Percentiles rank a stretch among this genome's conserved stretches.
Evolutionary conservation across 1,140 invertebrate species (phyloP).

Genomic region (Saxidomus purpurata): DNA sequence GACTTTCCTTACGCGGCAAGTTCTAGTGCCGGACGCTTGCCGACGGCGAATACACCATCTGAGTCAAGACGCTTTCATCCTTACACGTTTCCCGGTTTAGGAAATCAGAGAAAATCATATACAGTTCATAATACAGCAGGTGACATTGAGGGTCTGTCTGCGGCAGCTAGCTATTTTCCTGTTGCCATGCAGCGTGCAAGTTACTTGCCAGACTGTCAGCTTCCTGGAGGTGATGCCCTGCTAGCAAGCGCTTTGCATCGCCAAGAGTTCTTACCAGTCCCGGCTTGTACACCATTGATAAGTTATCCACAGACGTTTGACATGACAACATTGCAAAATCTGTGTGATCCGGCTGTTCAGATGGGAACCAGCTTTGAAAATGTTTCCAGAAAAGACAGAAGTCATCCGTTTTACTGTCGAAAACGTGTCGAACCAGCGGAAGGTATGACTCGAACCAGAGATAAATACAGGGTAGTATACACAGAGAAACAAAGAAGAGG

Average conservation of each 20-base stretch:
- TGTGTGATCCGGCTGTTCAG: not conserved
- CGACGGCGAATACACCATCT: not conserved
- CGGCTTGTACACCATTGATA: not conserved
- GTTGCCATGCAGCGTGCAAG: not conserved
- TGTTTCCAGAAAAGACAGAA: not conserved
- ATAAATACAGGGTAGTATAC: slow-evolving; percentile 54
- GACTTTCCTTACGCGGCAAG: not conserved
- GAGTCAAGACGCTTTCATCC: not conserved
- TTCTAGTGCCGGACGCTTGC: not conserved
- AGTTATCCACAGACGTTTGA: not conserved
- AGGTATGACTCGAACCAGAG: slow-evolving; percentile 52
- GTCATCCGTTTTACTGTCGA: slow-evolving; percentile 41
- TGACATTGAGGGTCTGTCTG: not conserved
- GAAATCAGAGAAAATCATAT: not conserved
- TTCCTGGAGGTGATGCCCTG: not conserved
- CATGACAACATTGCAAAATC: not conserved
- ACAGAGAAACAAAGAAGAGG: slow-evolving; percentile 50
- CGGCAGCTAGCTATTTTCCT: not conserved
- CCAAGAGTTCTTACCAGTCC: not conserved
- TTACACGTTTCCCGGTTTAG: not conserved
- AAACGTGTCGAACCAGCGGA: slow-evolving; percentile 1
- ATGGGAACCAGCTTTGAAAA: not conserved
- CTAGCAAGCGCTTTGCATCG: not conserved
- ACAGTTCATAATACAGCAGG: not conserved
- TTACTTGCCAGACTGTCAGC: not conserved